phyloP scores from a whole-genome alignment of 2,797 vertebrate genomes.

The Acanthis flammea region DNA sequence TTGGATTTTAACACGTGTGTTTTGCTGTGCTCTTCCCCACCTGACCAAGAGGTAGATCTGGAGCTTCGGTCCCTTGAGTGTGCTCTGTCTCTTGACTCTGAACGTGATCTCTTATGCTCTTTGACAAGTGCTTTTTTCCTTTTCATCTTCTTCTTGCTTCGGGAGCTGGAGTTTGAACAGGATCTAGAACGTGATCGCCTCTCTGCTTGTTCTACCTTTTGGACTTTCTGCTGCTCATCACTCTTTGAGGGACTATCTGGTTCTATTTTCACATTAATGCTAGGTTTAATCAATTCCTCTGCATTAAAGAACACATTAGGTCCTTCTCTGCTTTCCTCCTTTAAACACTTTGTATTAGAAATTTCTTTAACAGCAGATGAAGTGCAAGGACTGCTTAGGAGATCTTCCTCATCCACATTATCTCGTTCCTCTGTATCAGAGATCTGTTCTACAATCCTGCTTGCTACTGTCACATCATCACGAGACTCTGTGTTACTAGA shows the following conservation, averaged over 20 bases:
- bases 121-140: slow-evolving; percentile 27
- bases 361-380: not conserved
- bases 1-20: slow-evolving; percentile 36
- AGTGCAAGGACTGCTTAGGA: not conserved
- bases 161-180: slow-evolving; percentile 68
- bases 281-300: slow-evolving; percentile 56
- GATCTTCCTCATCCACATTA: slow-evolving; percentile 15
- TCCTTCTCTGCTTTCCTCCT: slow-evolving; percentile 29
- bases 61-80: slow-evolving; percentile 70
- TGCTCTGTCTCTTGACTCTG: slow-evolving; percentile 62
- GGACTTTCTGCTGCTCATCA: slow-evolving; percentile 11
- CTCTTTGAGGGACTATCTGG: slow-evolving; percentile 17
- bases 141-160: slow-evolving; percentile 69
- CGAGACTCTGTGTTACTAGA: not conserved
- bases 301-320: slow-evolving; percentile 66
- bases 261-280: slow-evolving; percentile 61
- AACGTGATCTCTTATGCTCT: slow-evolving; percentile 38
- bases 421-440: slow-evolving; percentile 57
- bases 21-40: slow-evolving; percentile 60
- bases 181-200: slow-evolving; percentile 69
- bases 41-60: slow-evolving; percentile 66
- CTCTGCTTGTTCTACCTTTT: slow-evolving; percentile 47
- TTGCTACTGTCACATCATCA: not conserved
- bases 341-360: not conserved
- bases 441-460: slow-evolving; percentile 57